These are phyloP conservation scores for Heliothis virescens DNA, from an alignment of 1,140 invertebrate genomes.

Conservation along the genomic window DNA sequence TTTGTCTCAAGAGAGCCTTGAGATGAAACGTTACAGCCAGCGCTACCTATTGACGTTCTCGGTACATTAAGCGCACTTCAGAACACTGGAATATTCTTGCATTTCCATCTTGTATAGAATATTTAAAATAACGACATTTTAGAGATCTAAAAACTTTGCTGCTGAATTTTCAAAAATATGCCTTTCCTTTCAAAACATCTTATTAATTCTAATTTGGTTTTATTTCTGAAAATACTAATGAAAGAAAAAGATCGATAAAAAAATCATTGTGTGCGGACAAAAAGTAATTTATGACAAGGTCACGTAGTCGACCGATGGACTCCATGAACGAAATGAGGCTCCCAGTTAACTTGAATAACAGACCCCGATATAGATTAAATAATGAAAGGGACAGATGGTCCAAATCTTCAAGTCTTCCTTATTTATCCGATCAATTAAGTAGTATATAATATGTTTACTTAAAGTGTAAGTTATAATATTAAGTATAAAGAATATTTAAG, in stretches of 20 bases:
- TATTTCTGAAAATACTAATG: background rate
- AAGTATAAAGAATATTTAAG: too few relatives aligned
- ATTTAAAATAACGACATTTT: background rate
- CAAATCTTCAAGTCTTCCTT: background rate
- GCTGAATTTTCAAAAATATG: too few relatives aligned
- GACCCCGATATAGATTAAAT: slow-evolving; percentile 54
- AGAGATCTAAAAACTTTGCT: too few relatives aligned
- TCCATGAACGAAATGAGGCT: slow-evolving; percentile 62
- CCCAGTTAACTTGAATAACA: slow-evolving; percentile 59
- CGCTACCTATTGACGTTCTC: slow-evolving; percentile 36
- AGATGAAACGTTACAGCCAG: slow-evolving; percentile 3
- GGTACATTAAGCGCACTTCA: background rate
- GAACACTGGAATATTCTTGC: slow-evolving; percentile 7
- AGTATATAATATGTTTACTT: too few relatives aligned
- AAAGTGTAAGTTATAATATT: too few relatives aligned
- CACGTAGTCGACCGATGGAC: slow-evolving; percentile 72
- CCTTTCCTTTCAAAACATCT: too few relatives aligned
- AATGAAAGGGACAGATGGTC: background rate
- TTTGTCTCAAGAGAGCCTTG: slow-evolving; percentile 6
- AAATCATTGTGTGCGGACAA: slow-evolving; percentile 16
- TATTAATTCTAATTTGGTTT: too few relatives aligned
- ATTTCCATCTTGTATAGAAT: slow-evolving; percentile 3
- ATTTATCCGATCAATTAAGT: background rate
- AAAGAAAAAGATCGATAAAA: slow-evolving; percentile 17
- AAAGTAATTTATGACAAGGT: slow-evolving; percentile 55